A percentile compares a stretch with the other conserved stretches of the same genome.
Evolutionary conservation across 1,140 invertebrate species (phyloP).

Genomic region (Cecropterus lyciades): DNA sequence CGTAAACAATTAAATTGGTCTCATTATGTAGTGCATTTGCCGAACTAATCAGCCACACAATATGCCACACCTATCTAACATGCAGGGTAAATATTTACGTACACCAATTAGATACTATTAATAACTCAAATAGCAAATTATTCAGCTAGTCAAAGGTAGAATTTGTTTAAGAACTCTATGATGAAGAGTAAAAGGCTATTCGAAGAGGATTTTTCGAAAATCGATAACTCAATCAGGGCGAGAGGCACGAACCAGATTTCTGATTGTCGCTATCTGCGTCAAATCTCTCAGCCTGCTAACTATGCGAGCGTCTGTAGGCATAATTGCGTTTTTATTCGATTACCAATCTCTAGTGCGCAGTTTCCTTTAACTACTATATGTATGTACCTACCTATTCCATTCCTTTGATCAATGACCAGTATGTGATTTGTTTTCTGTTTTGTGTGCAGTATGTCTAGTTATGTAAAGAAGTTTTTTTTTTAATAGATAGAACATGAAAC

Average conservation of each 20-base stretch:
- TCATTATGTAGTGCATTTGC: too few relatives aligned
- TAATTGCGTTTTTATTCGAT: slow-evolving; percentile 30
- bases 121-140: too few relatives aligned
- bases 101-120: too few relatives aligned
- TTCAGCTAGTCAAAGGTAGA: too few relatives aligned
- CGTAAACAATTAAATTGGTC: too few relatives aligned
- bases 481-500: too few relatives aligned
- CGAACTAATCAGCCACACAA: too few relatives aligned
- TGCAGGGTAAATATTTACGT: too few relatives aligned
- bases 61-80: too few relatives aligned
- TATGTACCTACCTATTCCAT: not conserved
- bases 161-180: too few relatives aligned
- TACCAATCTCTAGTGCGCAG: slow-evolving; percentile 5
- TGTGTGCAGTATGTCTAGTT: too few relatives aligned
- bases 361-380: not conserved
- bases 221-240: slow-evolving; percentile 10
- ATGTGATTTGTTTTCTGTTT: not conserved
- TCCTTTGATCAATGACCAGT: not conserved
- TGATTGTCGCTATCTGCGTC: slow-evolving; percentile 10
- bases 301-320: not conserved
- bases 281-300: slow-evolving; percentile 4
- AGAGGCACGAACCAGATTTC: not conserved
- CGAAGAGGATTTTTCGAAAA: not conserved
- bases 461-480: too few relatives aligned
- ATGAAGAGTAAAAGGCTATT: not conserved